Conservation (phyloP, 2,797 vertebrate genomes). For the Harpagifer antarcticus region DNA sequence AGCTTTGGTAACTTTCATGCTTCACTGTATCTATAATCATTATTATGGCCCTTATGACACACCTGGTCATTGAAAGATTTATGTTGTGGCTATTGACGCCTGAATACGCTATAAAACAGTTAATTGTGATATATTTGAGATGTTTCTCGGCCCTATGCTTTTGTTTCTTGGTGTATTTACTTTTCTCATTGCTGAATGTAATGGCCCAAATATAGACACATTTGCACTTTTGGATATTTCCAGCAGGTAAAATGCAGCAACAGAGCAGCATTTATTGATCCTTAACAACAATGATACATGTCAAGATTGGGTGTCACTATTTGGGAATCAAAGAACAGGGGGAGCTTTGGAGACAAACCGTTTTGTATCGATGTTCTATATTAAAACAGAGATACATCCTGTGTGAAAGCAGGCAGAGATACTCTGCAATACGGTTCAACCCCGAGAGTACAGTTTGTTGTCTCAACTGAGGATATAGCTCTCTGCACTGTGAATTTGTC, state of each 20-base stretch:
- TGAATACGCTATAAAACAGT: neutral
- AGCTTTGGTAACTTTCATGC: neutral
- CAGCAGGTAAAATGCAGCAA: slow-evolving; percentile 29
- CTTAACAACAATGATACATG: slow-evolving; percentile 31
- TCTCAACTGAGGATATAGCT: neutral
- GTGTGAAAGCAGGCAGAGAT: slow-evolving; percentile 8
- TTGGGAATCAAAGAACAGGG: slow-evolving; percentile 22
- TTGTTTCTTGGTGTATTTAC: slow-evolving; percentile 3
- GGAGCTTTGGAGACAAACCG: slow-evolving; percentile 18
- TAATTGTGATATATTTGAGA: slow-evolving; percentile 3
- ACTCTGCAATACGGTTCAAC: neutral
- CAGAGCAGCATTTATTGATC: slow-evolving; percentile 40
- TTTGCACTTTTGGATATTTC: slow-evolving; percentile 19
- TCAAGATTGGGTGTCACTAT: slow-evolving; percentile 39
- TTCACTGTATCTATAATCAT: neutral
- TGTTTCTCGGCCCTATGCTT: neutral
- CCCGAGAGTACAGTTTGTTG: neutral
- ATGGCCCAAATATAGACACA: slow-evolving; percentile 23
- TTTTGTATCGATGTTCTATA: slow-evolving; percentile 39
- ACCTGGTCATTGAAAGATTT: neutral
- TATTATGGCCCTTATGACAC: neutral
- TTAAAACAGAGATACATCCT: slow-evolving; percentile 24
- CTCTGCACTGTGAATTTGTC: neutral
- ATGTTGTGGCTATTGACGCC: neutral
- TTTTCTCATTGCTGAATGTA: slow-evolving; percentile 1